These are phyloP conservation scores for Campoplex capitator DNA, from an alignment of 2,888 invertebrate genomes.

Conservation along the genomic window DNA sequence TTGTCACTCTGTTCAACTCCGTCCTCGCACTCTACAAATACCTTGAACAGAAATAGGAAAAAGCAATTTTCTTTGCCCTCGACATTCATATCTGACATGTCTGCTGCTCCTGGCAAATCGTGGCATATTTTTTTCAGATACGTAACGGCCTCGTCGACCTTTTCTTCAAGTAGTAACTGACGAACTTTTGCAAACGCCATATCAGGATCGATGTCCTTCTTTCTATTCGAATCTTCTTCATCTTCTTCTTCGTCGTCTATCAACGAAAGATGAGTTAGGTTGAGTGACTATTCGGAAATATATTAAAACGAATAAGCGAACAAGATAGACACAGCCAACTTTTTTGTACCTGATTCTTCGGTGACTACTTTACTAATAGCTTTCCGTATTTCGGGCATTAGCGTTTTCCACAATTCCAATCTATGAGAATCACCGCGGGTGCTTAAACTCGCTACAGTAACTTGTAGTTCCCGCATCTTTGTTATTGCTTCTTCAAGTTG, in stretches of 20 bases:
- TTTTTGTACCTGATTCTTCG: constrained; percentile 38
- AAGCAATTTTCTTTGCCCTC: constrained; percentile 76
- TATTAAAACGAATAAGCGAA: not conserved
- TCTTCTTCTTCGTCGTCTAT: constrained; percentile 70
- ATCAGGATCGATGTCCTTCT: constrained; percentile 65
- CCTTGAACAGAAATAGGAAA: constrained; percentile 77
- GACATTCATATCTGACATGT: constrained; percentile 69
- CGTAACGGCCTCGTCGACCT: constrained; percentile 77
- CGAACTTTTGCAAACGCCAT: constrained; percentile 79
- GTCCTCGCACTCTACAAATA: constrained; percentile 80
- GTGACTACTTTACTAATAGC: constrained; percentile 75
- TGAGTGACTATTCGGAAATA: not conserved
- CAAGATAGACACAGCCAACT: not conserved
- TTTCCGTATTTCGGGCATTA: constrained; percentile 77
- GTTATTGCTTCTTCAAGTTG: constrained; percentile 87
- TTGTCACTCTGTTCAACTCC: not conserved
- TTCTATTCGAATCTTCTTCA: constrained; percentile 49
- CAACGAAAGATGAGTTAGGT: not conserved
- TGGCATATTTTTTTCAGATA: constrained; percentile 71
- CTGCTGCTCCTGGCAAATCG: constrained; percentile 67
- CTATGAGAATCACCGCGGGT: constrained; percentile 78
- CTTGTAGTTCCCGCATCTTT: constrained; percentile 86
- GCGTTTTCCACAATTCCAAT: constrained; percentile 77
- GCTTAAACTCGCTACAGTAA: constrained; percentile 74
- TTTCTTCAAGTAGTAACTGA: constrained; percentile 77